Base-by-base conservation (phyloP, 1,140 invertebrate genomes). In the Colletes gigas region DNA sequence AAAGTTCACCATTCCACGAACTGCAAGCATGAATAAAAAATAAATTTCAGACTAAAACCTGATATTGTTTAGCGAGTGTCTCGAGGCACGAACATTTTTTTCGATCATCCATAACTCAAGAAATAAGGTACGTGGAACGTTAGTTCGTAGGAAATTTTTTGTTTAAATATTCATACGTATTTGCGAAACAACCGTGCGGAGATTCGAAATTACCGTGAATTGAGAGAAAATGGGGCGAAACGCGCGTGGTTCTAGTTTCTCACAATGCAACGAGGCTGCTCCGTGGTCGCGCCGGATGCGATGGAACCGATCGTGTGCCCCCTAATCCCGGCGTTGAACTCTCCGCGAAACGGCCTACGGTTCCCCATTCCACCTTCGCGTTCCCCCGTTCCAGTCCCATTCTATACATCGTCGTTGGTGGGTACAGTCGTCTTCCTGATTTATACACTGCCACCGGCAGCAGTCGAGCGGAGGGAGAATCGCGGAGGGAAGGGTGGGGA, bases 391-490 rank as follows among this genome's bases (percentile, higher is more conserved):
- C 76, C 55, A 59, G 44, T 50, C 68, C 84, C 78, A 66, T 84
- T 82, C 79, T 81, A 78, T 83, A 67, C 83, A 78, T 77, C 86
- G 82, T 85, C 86, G 87, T 86, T 86, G 88, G 88, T 89, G 85
- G 89, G 87, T 91, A 89, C 88, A 89, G 87, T 91, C 89, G 89
- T 92, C 91, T 90, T 92, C 87, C 90, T 92, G 91, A 93, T 92
- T 93, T 93, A 92, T 92, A 91, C 84, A 92, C 91, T 91, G 91
- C 90, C 91, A 92, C 89, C 87, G 88, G 81, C 91, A 90, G 85
- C 89, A 89, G 90, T 87, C 83, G 83, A 88, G 77, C 85, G 73
- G 30, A 55, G 77, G 69, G 69, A 66, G 69, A 57, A 39, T 50
- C 59, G 55, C 41, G 15, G 41, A 15, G 9, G 30, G 57, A n/a